phyloP scores from a whole-genome alignment of 2,113 vertebrate genomes.

The Tyrannus savana region DNA sequence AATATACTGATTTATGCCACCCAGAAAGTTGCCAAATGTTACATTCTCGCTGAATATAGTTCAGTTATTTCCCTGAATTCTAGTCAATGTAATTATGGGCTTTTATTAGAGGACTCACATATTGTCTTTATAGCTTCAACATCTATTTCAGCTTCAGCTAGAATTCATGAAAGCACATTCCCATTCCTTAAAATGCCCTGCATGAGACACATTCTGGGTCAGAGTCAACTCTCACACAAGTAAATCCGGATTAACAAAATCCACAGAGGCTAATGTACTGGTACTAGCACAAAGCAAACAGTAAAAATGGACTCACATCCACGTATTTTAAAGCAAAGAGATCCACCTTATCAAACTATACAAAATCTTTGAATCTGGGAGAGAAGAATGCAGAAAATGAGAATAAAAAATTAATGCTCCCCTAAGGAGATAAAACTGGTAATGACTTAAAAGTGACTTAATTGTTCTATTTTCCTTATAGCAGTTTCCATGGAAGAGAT shows the following conservation, averaged over 20 bases:
- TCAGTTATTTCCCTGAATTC: constrained; percentile 18
- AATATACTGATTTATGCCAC: constrained; percentile 28
- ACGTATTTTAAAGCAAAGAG: constrained; percentile 18
- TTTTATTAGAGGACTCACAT: constrained; percentile 38
- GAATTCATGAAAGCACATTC: background rate
- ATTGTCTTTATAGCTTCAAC: constrained; percentile 2
- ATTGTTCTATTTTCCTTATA: constrained; percentile 12
- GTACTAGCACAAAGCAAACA: constrained; percentile 22
- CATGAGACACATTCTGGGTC: constrained; percentile 25
- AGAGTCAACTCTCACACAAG: constrained; percentile 42
- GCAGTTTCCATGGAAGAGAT: background rate
- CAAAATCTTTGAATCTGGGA: background rate
- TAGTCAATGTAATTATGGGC: constrained; percentile 2
- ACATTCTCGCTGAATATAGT: background rate
- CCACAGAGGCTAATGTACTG: constrained; percentile 25
- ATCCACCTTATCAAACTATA: background rate
- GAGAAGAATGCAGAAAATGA: constrained; percentile 6
- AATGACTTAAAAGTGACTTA: constrained; percentile 36
- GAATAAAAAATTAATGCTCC: constrained; percentile 28
- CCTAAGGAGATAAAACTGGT: constrained; percentile 18
- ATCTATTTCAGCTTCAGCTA: constrained; percentile 9
- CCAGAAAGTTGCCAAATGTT: constrained; percentile 6
- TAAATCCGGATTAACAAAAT: constrained; percentile 66
- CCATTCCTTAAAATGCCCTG: constrained; percentile 17
- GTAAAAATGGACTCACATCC: background rate